Evolutionary conservation across 2,113 vertebrate genomes (phyloP), one percentile per base, ranked within the genome.

Genomic region (Chauna torquata): DNA sequence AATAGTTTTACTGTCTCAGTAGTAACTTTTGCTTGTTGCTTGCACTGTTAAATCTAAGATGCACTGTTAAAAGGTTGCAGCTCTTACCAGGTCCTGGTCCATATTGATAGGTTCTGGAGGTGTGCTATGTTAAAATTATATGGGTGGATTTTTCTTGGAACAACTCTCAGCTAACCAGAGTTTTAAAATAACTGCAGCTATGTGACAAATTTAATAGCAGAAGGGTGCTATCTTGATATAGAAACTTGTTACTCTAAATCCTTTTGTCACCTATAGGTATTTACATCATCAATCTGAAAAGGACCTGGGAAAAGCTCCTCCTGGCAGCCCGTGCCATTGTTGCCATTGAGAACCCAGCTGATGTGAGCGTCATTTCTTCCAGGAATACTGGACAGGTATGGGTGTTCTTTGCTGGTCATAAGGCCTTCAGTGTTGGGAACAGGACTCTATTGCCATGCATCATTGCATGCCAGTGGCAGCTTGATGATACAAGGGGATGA

Each of bases 281-380:
- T 96, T 99, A 99, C 90, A 99, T 99, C 92, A 99, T 99, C 47
- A 99, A 99, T 65, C 97, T 99, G 97, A 99, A 99, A 98, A 99
- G 99, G 89, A 99, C 99, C 34, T 99, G 99, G 99, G 99, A 99
- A 91, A 99, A 99, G 97, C 99, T 99, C 14, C 98, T 99, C 12
- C 92, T 99, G 92, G 99, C 99, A 23, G 99, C 99, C 45, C 99
- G 99, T 62, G 99, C 99, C 78, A 99, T 99, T 42, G 99, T 99
- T 86, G 99, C 99, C 82, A 99, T 99, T 88, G 99, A 99, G 96
- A 99, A 99, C 86, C 99, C 99, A 42, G 99, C 99, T 79, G 99
- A 99, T 27, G 99, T 99, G 82, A 99, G 99, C 12, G 99, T 99
- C 70, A 99, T 99, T 97, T 99, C 99, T 9, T 99, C 99, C 94